Base-by-base conservation (phyloP, 1,140 invertebrate genomes). In the Leptinotarsa texana region DNA sequence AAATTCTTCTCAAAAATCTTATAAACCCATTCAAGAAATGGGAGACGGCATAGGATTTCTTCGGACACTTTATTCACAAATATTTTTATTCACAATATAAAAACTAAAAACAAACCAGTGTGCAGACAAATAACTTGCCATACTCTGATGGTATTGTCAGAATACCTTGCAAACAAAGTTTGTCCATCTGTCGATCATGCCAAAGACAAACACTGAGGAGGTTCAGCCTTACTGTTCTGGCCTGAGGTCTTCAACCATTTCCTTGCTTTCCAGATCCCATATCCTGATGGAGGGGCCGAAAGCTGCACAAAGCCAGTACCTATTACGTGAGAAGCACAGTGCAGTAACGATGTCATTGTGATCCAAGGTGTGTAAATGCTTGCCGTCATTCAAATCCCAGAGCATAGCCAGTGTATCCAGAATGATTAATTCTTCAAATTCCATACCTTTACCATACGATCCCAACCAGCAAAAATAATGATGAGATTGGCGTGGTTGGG, bases 121-220 rank as follows among this genome's bases (percentile, higher is more conserved):
- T 69, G 90, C 89, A 78, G 92, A 91, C 74, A 95, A 91, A 82
- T 93, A 80, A 99, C 98, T 89, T 99, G 97, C 98, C 98, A 99
- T 66, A 99, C 97, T 86, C 98, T 91, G 85, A 99, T 99, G 67
- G 93, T 93, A 86, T 98, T 99, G 87, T 99, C 98, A 42, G 97
- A 98, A 88, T 99, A 99, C 66, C 98, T 98, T 86, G 98, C 98
- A 86, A 99, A 99, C 77, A 99, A 88, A 51, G 98, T 99, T 88
- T 99, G 96, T 78, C 98, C 98, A 88, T 99, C 98, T 69, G 95
- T 96, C 74, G 98, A 99, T 98, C 98, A 99, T 8, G 98, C 97
- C 80, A 99, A 89, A 15, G 97, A 99, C 69, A 98, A 90, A 88
- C 98, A 99, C 84, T 98, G 93, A 48, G 98, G 96, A 80, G 95